phyloP scores from a whole-genome alignment of 2,888 invertebrate genomes.

The Parthenolecanium corni region DNA sequence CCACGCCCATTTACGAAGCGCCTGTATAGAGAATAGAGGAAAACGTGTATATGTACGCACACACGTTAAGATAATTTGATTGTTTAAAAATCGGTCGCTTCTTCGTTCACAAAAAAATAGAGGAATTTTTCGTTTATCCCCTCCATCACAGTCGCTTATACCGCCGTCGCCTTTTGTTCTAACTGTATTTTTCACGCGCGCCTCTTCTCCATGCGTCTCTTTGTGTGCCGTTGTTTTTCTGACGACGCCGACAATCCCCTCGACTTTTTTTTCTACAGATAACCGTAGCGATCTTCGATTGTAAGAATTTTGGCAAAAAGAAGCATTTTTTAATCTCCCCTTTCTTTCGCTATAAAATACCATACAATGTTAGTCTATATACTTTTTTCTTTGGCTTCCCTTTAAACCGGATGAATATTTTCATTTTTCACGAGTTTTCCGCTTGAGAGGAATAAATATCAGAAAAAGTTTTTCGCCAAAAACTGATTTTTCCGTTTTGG shows the following conservation, averaged over 20 bases:
- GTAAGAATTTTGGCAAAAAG: no score
- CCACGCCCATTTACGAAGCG: slow-evolving; percentile 24
- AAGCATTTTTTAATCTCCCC: no score
- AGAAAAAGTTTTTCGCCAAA: slow-evolving; percentile 15
- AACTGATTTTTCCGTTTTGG: slow-evolving; percentile 21
- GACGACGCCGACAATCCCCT: not conserved
- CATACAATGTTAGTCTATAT: no score
- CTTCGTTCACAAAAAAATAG: slow-evolving; percentile 22
- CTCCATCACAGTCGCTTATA: slow-evolving; percentile 24
- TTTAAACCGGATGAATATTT: slow-evolving; percentile 23
- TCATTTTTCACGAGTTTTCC: slow-evolving; percentile 24
- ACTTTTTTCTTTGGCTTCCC: not conserved
- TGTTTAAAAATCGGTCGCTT: slow-evolving; percentile 27
- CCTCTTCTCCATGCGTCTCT: slow-evolving; percentile 12
- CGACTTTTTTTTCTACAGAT: not conserved
- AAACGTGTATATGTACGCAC: no score
- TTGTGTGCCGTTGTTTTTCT: slow-evolving; percentile 16
- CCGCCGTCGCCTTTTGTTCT: slow-evolving; percentile 21
- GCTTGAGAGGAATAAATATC: slow-evolving; percentile 15
- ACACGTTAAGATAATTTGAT: slow-evolving; percentile 11
- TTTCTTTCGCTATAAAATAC: no score
- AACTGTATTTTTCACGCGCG: not conserved
- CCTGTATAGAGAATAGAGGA: slow-evolving; percentile 7
- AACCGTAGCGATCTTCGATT: no score
- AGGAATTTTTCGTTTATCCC: slow-evolving; percentile 27